phyloP scores from a whole-genome alignment of 2,888 invertebrate species.

The Lysandra bellargus region DNA sequence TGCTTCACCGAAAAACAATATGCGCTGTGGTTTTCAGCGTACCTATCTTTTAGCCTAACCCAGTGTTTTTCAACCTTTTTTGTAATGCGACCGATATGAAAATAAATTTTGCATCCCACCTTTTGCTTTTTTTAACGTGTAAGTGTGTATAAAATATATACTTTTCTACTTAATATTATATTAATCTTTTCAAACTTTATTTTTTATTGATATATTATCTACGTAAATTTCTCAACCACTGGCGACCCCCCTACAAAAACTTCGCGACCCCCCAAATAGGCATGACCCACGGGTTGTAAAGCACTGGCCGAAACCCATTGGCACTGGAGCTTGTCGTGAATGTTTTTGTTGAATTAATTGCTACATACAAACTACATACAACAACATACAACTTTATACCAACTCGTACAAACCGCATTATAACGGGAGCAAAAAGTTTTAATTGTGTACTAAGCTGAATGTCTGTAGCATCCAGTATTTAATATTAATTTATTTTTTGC shows the following conservation, averaged over 20 bases:
- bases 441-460: slow-evolving; percentile 19
- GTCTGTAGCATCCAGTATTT: not conserved
- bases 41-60: not conserved
- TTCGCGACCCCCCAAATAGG: too few relatives aligned
- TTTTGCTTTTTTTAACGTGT: too few relatives aligned
- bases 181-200: too few relatives aligned
- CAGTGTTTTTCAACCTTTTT: too few relatives aligned
- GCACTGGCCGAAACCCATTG: not conserved
- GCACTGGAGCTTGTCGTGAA: slow-evolving; percentile 12
- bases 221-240: too few relatives aligned
- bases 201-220: too few relatives aligned
- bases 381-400: slow-evolving; percentile 12
- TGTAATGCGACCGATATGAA: too few relatives aligned
- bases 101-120: too few relatives aligned
- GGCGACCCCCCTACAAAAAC: too few relatives aligned
- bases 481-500: not conserved
- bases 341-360: slow-evolving; percentile 20
- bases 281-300: too few relatives aligned
- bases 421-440: slow-evolving; percentile 11
- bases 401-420: not conserved
- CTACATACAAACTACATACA: slow-evolving; percentile 14
- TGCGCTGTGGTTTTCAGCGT: not conserved
- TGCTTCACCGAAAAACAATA: slow-evolving; percentile 7
- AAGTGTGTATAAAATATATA: too few relatives aligned
- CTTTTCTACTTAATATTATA: too few relatives aligned